Conservation (phyloP, 2,888 invertebrate species). For the Sarcophaga carnaria region DNA sequence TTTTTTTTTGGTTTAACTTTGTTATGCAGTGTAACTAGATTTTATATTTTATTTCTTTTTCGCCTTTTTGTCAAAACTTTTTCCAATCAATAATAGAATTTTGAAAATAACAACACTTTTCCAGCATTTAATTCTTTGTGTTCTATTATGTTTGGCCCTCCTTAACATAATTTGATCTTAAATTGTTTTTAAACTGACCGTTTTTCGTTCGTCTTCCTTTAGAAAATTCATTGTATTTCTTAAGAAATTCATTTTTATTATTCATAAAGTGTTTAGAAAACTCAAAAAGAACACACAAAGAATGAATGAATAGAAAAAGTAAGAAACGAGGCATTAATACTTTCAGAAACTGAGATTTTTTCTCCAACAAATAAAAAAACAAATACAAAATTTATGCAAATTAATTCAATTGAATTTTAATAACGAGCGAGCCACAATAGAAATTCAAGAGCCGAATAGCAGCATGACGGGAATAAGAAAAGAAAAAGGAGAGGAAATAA, state of each 20-base stretch:
- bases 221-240: neutral
- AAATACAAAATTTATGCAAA: constrained; percentile 56
- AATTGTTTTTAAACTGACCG: constrained; percentile 20
- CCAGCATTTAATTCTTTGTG: too few species aligned
- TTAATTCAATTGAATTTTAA: constrained; percentile 55
- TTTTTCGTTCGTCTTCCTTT: neutral
- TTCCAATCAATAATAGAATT: too few species aligned
- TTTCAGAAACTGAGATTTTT: constrained; percentile 44
- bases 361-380: neutral
- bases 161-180: constrained; percentile 3
- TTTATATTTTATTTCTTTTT: too few species aligned
- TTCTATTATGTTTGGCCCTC: too few species aligned
- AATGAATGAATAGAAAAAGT: neutral
- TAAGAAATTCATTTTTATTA: constrained; percentile 24
- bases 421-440: constrained; percentile 19
- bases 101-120: too few species aligned
- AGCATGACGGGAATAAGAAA: neutral
- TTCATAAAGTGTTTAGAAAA: constrained; percentile 39
- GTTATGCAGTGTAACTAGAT: too few species aligned
- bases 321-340: constrained; percentile 32
- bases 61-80: too few species aligned
- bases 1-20: too few species aligned
- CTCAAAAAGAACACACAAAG: neutral
- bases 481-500: neutral
- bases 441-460: neutral